These are phyloP conservation scores for Phylloscopus whistleri DNA, from an alignment of 2,113 vertebrate species.

Conservation along the genomic window DNA sequence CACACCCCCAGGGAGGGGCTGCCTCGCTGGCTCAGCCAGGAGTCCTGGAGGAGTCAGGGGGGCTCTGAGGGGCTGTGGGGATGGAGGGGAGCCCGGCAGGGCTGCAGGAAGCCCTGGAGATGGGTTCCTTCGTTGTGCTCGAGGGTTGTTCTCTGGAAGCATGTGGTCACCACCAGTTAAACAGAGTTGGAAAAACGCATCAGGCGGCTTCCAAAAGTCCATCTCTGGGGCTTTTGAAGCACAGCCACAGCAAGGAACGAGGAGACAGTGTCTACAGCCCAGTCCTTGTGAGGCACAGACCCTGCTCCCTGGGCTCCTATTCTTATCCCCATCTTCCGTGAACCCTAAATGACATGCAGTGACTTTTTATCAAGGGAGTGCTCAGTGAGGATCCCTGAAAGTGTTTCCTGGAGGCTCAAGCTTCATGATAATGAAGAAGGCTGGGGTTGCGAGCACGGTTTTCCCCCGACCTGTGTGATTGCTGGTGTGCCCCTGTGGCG, in stretches of 20 bases:
- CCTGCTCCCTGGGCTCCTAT: background rate
- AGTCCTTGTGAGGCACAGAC: no score
- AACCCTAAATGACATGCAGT: rapidly evolving
- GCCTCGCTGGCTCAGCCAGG: background rate
- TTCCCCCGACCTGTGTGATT: rapidly evolving
- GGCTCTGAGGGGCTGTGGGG: background rate
- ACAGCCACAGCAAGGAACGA: background rate
- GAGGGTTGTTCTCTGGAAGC: background rate
- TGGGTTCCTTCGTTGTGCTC: rapidly evolving
- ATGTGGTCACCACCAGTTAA: background rate
- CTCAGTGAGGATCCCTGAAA: no score
- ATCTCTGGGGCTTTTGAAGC: background rate
- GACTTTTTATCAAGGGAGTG: background rate
- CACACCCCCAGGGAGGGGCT: rapidly evolving
- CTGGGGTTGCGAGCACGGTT: rapidly evolving
- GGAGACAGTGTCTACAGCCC: rapidly evolving
- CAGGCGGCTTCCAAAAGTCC: background rate
- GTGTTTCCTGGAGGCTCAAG: background rate
- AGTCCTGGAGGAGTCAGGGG: background rate
- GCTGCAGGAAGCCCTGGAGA: background rate
- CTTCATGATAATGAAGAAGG: background rate
- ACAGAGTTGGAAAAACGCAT: background rate
- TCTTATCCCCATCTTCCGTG: no score
- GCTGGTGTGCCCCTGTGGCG: rapidly evolving
- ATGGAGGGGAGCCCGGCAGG: background rate